A percentile compares a stretch with the other conserved stretches of the same genome.
Conservation (phyloP, 2,797 vertebrate genomes). For the Muscicapa striata region DNA sequence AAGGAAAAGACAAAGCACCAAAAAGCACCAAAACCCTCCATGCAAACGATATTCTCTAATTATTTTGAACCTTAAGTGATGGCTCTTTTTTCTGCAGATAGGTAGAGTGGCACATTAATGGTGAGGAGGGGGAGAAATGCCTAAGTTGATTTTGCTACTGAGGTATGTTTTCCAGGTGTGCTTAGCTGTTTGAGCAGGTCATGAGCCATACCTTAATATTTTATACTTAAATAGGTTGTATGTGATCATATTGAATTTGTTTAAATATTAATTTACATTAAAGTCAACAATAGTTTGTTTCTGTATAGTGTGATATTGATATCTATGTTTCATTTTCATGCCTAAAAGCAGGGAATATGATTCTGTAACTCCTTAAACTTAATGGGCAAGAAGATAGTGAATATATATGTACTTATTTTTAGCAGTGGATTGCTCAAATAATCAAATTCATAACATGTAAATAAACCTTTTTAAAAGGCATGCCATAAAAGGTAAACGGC, state of each 20-base stretch:
- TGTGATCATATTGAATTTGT: not conserved
- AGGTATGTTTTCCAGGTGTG: not conserved
- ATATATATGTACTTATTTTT: not conserved
- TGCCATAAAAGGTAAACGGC: not conserved
- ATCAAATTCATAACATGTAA: not conserved
- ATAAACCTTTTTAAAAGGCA: not conserved
- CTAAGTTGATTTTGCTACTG: not conserved
- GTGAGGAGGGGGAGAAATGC: not conserved
- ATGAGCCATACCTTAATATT: not conserved
- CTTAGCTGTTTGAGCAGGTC: not conserved
- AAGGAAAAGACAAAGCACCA: fast-evolving
- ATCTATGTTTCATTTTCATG: not conserved
- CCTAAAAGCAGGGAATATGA: not conserved
- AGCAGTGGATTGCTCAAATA: not conserved
- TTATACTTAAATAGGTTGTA: not conserved
- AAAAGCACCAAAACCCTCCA: not conserved
- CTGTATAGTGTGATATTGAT: not conserved
- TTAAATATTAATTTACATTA: not conserved
- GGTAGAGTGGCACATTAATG: not conserved
- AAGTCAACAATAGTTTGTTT: not conserved
- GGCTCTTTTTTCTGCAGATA: not conserved
- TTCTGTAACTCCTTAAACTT: not conserved
- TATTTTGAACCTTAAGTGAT: not conserved
- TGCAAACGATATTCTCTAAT: not conserved
- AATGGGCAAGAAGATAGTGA: not conserved